phyloP scores from a whole-genome alignment of 1,140 invertebrate genomes.

The Dufourea novaeangliae region DNA sequence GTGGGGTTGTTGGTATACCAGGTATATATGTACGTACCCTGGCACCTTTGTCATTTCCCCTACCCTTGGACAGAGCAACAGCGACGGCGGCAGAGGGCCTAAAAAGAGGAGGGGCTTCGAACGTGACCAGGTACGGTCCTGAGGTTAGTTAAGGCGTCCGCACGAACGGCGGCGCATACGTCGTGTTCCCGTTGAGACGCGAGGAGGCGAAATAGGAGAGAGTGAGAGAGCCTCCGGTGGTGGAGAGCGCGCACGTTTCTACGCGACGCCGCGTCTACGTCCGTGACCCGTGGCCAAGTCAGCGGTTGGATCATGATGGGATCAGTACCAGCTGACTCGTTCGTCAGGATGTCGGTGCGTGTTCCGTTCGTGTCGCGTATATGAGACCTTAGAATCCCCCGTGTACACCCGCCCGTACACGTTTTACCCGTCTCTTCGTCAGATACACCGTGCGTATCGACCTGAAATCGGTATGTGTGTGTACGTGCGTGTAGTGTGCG shows the following conservation, averaged over 20 bases:
- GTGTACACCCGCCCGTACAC: too few relatives aligned
- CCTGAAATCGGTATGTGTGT: not conserved
- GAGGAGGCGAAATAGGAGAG: not conserved
- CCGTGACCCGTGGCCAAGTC: slow-evolving; percentile 29
- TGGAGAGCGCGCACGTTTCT: not conserved
- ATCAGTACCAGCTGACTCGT: slow-evolving; percentile 70
- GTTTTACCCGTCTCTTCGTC: not conserved
- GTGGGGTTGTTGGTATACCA: too few relatives aligned
- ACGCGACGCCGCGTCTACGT: slow-evolving; percentile 27
- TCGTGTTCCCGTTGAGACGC: slow-evolving; percentile 22
- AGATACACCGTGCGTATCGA: not conserved
- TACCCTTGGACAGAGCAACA: not conserved
- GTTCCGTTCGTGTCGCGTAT: slow-evolving; percentile 22
- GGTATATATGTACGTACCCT: too few relatives aligned
- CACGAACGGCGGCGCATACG: slow-evolving; percentile 45
- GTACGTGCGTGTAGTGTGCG: too few relatives aligned
- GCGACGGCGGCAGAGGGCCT: too few relatives aligned
- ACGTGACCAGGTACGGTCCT: not conserved
- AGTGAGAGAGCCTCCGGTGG: too few relatives aligned
- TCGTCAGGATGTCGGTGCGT: slow-evolving; percentile 45
- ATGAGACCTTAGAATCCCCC: too few relatives aligned
- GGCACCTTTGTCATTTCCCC: too few relatives aligned
- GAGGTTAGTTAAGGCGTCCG: slow-evolving; percentile 20
- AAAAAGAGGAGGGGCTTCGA: not conserved
- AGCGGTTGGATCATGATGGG: slow-evolving; percentile 36